A percentile compares a stretch with the other conserved stretches of the same genome.
phyloP scores from a whole-genome alignment of 2,797 vertebrate species.

The Hylomyscus alleni region DNA sequence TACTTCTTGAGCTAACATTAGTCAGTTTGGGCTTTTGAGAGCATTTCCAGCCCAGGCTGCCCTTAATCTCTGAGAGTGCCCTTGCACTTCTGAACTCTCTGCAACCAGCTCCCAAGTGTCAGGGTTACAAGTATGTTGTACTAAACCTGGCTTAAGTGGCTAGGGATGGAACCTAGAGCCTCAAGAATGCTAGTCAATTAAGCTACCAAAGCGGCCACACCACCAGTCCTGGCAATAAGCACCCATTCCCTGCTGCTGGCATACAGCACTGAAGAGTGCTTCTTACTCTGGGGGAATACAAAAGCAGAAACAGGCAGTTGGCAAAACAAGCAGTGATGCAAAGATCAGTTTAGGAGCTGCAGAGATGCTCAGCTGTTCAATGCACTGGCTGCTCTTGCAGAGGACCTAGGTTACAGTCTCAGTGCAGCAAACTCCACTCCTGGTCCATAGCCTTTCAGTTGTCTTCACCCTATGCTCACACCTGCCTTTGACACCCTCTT shows the following conservation, averaged over 20 bases:
- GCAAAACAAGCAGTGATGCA: not conserved
- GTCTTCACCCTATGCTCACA: not conserved
- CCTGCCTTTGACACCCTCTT: not conserved
- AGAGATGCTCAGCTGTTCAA: not conserved
- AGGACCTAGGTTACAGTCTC: not conserved
- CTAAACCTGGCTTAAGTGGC: not conserved
- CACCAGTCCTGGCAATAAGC: not conserved
- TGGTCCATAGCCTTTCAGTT: not conserved
- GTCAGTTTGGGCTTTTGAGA: not conserved
- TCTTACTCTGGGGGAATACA: not conserved
- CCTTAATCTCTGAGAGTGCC: not conserved
- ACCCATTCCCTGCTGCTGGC: not conserved
- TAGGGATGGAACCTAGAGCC: not conserved
- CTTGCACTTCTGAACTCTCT: not conserved
- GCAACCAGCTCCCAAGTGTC: not conserved
- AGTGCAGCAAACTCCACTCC: not conserved
- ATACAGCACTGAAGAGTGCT: not conserved
- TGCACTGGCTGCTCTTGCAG: not conserved
- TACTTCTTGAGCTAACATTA: slow-evolving; percentile 18
- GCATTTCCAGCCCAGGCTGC: not conserved
- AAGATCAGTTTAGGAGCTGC: not conserved
- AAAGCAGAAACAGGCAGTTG: not conserved
- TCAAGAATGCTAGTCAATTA: not conserved
- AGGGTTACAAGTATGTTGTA: not conserved
- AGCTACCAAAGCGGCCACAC: not conserved